Conservation (phyloP, 2,113 vertebrate genomes). For the Cervus canadensis region DNA sequence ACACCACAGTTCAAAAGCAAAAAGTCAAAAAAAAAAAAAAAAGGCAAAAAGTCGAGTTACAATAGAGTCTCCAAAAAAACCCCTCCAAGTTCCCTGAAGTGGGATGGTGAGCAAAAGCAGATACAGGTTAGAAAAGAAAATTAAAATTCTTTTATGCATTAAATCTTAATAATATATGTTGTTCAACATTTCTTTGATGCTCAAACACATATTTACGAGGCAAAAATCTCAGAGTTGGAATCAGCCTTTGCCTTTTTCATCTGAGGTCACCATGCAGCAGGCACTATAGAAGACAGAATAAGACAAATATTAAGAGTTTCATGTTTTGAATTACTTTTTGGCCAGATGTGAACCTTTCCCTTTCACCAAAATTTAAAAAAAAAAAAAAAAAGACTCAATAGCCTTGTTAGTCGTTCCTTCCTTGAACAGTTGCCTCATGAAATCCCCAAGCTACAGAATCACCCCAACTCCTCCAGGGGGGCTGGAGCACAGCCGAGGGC, state of each 20-base stretch:
- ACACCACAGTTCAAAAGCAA: background rate
- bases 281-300: background rate
- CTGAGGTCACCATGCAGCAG: background rate
- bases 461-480: background rate
- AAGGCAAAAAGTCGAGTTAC: background rate
- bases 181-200: background rate
- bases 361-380: background rate
- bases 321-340: conserved; percentile 13
- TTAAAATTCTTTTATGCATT: background rate
- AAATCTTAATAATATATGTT: background rate
- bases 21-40: background rate
- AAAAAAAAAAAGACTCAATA: background rate
- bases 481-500: background rate
- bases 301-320: background rate
- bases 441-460: background rate
- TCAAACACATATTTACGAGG: background rate
- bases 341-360: background rate
- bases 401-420: background rate
- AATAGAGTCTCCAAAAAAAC: background rate
- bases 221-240: background rate
- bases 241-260: background rate
- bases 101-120: background rate
- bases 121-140: background rate
- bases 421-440: background rate
- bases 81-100: background rate